A percentile compares a stretch with the other conserved stretches of the same genome.
phyloP scores from a whole-genome alignment of 2,113 vertebrate species.

The Dasyprocta punctata region DNA sequence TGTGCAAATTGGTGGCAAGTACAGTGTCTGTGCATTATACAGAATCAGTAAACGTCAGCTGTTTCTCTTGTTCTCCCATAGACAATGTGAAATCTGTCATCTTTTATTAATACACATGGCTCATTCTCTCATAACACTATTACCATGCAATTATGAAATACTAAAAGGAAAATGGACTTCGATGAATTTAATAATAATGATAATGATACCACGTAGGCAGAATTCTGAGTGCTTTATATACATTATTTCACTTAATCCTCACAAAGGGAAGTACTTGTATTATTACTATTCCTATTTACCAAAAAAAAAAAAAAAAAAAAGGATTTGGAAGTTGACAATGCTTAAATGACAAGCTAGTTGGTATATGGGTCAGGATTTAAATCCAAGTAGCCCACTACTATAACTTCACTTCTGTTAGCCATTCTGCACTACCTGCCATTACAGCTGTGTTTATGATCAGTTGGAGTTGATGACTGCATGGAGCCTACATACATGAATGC shows the following conservation, averaged over 20 bases:
- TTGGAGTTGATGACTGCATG: background rate
- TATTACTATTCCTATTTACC: constrained; percentile 3
- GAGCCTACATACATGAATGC: background rate
- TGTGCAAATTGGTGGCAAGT: background rate
- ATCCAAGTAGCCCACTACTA: background rate
- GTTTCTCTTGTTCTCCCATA: background rate
- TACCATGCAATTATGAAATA: constrained; percentile 26
- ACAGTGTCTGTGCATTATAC: background rate
- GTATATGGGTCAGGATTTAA: background rate
- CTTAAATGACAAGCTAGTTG: background rate
- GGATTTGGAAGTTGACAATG: background rate
- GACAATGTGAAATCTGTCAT: constrained; percentile 5
- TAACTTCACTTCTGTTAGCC: background rate
- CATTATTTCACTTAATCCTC: constrained; percentile 30
- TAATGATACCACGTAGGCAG: constrained; percentile 20
- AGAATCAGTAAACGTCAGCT: background rate
- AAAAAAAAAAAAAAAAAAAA: background rate
- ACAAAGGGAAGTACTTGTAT: background rate
- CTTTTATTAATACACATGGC: constrained; percentile 38
- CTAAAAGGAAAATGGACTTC: constrained; percentile 56
- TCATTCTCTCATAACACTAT: constrained; percentile 50
- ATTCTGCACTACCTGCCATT: background rate
- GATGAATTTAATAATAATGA: constrained; percentile 52
- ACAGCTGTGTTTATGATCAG: background rate
- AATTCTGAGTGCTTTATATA: constrained; percentile 33